phyloP scores from a whole-genome alignment of 1,140 invertebrate genomes.

The Tyrophagus putrescentiae region DNA sequence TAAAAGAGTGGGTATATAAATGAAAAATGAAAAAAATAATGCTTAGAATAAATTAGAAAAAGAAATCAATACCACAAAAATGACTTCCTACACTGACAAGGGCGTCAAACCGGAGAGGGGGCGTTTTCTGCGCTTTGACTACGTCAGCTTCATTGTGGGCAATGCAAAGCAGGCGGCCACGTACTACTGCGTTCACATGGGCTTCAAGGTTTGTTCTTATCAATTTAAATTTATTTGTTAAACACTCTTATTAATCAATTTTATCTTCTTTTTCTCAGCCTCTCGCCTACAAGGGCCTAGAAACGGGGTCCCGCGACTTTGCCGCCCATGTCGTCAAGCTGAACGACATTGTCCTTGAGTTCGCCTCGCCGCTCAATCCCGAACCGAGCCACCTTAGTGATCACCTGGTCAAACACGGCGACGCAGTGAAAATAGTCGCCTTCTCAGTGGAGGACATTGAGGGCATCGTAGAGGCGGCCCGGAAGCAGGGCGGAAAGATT shows the following conservation, averaged over 20 bases:
- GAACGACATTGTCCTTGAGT: conserved; percentile 89
- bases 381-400: conserved; percentile 51
- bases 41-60: too few relatives aligned
- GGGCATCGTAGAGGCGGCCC: conserved; percentile 61
- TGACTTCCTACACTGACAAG: conserved; percentile 71
- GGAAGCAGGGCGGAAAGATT: conserved; percentile 63
- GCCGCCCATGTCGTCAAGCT: conserved; percentile 74
- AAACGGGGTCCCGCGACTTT: conserved; percentile 70
- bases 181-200: conserved; percentile 76
- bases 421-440: conserved; percentile 90
- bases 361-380: conserved; percentile 72
- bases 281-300: conserved; percentile 77
- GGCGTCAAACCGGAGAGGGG: conserved; percentile 49
- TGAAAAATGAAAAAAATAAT: too few relatives aligned
- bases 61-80: too few relatives aligned
- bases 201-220: too few relatives aligned
- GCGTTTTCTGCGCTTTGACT: conserved; percentile 72
- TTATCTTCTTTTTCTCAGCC: too few relatives aligned
- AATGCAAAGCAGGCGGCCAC: conserved; percentile 97
- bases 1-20: too few relatives aligned
- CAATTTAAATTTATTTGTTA: too few relatives aligned
- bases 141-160: conserved; percentile 88
- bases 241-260: too few relatives aligned
- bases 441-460: conserved; percentile 88
- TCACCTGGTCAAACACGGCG: conserved; percentile 76